phyloP scores from a whole-genome alignment of 2,113 vertebrate genomes.

The Setophaga coronata region DNA sequence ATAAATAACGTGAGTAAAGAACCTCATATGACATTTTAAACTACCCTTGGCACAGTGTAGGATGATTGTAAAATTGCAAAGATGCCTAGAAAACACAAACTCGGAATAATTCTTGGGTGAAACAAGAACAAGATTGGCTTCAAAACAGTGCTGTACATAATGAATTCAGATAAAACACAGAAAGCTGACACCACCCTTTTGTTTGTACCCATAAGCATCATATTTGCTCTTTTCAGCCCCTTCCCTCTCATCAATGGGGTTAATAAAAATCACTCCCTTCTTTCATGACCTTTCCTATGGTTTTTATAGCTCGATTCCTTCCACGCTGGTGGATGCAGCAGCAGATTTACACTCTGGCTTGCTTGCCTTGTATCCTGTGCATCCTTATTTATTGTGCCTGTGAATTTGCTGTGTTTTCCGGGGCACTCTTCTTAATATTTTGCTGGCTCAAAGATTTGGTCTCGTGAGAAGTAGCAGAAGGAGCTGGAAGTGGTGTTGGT shows the following conservation, averaged over 20 bases:
- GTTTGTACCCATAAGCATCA: background rate
- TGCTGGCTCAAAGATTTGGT: background rate
- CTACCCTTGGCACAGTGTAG: background rate
- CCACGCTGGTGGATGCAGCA: background rate
- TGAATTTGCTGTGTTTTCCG: background rate
- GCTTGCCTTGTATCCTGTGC: background rate
- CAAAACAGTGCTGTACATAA: background rate
- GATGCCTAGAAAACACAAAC: constrained; percentile 30
- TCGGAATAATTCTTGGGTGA: constrained; percentile 12
- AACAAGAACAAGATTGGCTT: background rate
- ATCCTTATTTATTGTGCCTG: background rate
- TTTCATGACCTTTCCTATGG: background rate
- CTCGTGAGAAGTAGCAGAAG: background rate
- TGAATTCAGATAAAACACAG: background rate
- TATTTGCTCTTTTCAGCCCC: background rate
- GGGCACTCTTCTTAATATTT: background rate
- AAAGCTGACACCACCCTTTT: background rate
- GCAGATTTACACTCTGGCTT: background rate
- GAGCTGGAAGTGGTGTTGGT: background rate
- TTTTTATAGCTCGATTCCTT: background rate
- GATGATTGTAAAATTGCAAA: constrained; percentile 14
- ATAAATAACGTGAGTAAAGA: background rate
- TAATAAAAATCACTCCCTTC: background rate
- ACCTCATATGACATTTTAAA: constrained; percentile 22
- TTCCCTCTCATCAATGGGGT: background rate